A percentile compares a stretch with the other conserved stretches of the same genome.
Conservation (phyloP, 2,888 invertebrate genomes). For the Chorisops tibialis region DNA sequence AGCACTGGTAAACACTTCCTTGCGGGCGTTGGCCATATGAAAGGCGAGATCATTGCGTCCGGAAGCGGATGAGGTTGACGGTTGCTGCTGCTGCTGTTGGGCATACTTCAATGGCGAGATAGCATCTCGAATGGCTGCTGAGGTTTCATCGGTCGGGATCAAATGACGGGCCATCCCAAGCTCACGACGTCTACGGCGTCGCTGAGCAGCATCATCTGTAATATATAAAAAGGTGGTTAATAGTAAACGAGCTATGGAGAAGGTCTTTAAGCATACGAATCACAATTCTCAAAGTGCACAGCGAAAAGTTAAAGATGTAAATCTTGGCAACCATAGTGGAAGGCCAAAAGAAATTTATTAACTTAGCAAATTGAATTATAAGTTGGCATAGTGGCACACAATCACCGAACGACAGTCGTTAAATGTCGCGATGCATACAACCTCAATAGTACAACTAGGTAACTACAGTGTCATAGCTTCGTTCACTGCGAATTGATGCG, state of each 20-base stretch:
- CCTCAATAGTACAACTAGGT: too few species aligned
- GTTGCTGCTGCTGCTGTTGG: constrained; percentile 16
- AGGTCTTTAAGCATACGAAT: constrained; percentile 27
- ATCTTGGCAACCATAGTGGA: constrained; percentile 30
- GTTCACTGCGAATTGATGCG: too few species aligned
- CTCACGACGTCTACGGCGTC: constrained; percentile 49
- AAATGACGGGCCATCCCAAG: constrained; percentile 47
- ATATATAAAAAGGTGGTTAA: constrained; percentile 30
- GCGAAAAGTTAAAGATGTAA: constrained; percentile 32
- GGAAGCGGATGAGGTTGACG: constrained; percentile 18
- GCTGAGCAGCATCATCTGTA: constrained; percentile 50
- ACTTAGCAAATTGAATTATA: constrained; percentile 18
- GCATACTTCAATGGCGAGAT: constrained; percentile 39
- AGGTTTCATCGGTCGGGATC: constrained; percentile 44
- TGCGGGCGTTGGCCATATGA: constrained; percentile 43
- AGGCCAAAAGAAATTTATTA: not conserved
- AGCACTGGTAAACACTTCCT: constrained; percentile 38
- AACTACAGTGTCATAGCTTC: too few species aligned
- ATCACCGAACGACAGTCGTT: too few species aligned
- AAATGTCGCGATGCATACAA: too few species aligned
- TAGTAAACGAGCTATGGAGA: not conserved
- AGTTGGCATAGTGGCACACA: constrained; percentile 16
- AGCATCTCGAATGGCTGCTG: constrained; percentile 44
- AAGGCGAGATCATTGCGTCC: constrained; percentile 40
- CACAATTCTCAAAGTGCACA: constrained; percentile 30